Conservation (phyloP, 2,113 vertebrate genomes). For the Clinocottus analis region DNA sequence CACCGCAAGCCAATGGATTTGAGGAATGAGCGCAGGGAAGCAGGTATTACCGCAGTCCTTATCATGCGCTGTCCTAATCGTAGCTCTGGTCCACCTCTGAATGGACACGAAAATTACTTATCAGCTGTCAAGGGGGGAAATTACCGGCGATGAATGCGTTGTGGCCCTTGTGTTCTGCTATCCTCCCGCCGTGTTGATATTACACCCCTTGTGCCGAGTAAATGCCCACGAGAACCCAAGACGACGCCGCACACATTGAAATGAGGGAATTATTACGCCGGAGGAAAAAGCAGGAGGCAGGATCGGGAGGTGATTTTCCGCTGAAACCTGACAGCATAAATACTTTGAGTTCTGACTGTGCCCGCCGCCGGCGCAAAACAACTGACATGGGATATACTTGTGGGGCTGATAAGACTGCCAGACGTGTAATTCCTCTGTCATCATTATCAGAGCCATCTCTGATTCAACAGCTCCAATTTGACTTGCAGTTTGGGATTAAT, state of each 20-base stretch:
- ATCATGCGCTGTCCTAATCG: constrained; percentile 62
- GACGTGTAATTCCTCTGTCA: constrained; percentile 66
- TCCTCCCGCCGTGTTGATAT: constrained; percentile 64
- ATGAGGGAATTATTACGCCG: constrained; percentile 69
- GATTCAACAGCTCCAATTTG: constrained; percentile 59
- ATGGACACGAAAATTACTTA: constrained; percentile 72
- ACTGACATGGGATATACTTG: constrained; percentile 69
- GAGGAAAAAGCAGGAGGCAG: constrained; percentile 28
- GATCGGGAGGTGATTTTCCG: constrained; percentile 60
- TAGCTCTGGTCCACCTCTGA: constrained; percentile 63
- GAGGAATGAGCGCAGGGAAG: constrained; percentile 49
- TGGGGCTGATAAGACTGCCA: constrained; percentile 55
- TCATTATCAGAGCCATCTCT: constrained; percentile 58
- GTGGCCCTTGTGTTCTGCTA: constrained; percentile 46
- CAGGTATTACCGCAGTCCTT: constrained; percentile 58
- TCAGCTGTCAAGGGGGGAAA: constrained; percentile 73
- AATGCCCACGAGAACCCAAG: constrained; percentile 44
- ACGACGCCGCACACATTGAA: constrained; percentile 51
- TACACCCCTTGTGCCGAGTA: constrained; percentile 63
- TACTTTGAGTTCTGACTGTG: constrained; percentile 69
- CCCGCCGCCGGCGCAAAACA: constrained; percentile 49
- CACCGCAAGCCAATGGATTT: constrained; percentile 51
- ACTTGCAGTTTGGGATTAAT: constrained; percentile 51
- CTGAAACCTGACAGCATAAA: constrained; percentile 76
- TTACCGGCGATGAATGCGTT: constrained; percentile 63